Conservation (phyloP, 2,797 vertebrate genomes). For the Rhynchonycteris naso region DNA sequence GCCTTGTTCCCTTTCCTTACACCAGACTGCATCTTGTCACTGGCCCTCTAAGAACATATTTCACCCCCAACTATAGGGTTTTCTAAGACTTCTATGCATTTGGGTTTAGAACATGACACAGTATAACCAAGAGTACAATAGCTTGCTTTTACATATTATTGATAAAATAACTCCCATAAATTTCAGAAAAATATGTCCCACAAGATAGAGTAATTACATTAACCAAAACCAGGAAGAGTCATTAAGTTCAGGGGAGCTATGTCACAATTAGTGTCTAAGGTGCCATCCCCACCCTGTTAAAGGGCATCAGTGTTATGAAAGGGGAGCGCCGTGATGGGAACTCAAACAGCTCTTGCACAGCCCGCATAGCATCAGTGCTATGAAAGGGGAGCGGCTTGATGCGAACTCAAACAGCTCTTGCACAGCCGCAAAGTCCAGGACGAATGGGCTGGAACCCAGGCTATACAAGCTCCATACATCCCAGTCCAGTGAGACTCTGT, state of each 20-base stretch:
- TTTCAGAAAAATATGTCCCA: not conserved
- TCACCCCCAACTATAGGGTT: constrained; percentile 39
- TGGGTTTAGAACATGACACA: not conserved
- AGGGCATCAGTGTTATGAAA: rapidly evolving
- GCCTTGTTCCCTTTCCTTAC: not conserved
- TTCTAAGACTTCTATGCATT: constrained; percentile 51
- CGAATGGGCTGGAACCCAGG: not conserved
- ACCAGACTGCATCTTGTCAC: constrained; percentile 19
- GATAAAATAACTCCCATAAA: not conserved
- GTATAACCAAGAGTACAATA: not conserved
- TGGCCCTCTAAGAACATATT: constrained; percentile 47
- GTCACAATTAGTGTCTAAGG: not conserved
- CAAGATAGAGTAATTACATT: not conserved
- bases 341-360: not conserved
- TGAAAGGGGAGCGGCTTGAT: not conserved
- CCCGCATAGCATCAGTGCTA: not conserved
- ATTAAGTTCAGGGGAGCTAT: not conserved
- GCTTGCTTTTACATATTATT: not conserved
- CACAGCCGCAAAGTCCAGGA: not conserved
- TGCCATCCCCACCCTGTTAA: too few relatives aligned
- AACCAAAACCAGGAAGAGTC: not conserved
- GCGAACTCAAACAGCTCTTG: not conserved
- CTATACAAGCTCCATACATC: rapidly evolving
- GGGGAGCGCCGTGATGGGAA: not conserved
- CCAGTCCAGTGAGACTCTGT: not conserved